Evolutionary conservation across 2,797 vertebrate genomes (phyloP), one percentile per base, ranked within the genome.

Genomic region (Leptodactylus fallax): DNA sequence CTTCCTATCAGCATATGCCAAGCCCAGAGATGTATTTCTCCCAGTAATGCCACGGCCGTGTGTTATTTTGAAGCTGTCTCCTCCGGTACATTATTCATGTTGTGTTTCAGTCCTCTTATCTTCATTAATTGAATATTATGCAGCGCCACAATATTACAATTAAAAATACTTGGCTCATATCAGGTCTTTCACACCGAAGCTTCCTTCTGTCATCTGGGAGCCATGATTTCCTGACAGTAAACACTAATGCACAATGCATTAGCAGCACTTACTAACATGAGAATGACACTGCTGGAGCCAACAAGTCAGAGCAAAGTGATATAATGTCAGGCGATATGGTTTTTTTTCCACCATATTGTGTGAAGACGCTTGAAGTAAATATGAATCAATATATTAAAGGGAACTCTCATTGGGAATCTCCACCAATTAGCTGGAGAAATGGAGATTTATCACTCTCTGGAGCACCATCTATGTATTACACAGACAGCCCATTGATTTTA

Each of bases 211-310:
- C 58, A 79, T 27, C 61, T 55, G 27, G 49, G 85, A 69, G 76
- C 51, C 27, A 76, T 78, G 72, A 79, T 85, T 85, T 85, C 84
- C 76, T 85, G 76, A 56, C 77, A 86, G 77, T 69, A 36, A 86
- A 63, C 85, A 86, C 25, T 86, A 79, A 86, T 86, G 85, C 61
- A 86, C 60, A 86, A 79, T 86, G 61, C 85, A 86, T 86, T 86
- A 86, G 85, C 51, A 79, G 76, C 85, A 86, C 60, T 86, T 86
- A 79, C 83, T 36, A 36, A 67, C 85, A 86, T 74, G 76, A 79
- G 61, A 79, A 56, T n/a, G 27, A 79, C 47, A 79, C 17, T 55
- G 72, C 63, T 36, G 63, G 49, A 56, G 85, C 85, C 85, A 86
- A 69, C 61, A 69, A 13, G 49, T 79, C 85, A 79, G 36, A 36